A percentile compares a stretch with the other conserved stretches of the same genome.
Conservation (phyloP, 2,888 invertebrate species). For the Trichopoda pennipes region DNA sequence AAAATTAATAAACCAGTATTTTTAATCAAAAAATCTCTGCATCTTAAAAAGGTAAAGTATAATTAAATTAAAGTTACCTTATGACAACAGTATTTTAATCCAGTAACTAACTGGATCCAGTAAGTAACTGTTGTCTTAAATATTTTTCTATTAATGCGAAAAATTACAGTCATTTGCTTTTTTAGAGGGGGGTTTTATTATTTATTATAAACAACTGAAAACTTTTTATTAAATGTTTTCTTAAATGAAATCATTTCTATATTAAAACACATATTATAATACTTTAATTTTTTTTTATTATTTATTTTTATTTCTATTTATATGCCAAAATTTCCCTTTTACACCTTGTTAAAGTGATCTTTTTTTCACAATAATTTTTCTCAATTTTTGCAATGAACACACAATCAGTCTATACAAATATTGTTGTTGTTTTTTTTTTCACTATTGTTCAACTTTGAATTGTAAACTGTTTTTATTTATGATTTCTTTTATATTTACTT, state of each 20-base stretch:
- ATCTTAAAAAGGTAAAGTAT: too few relatives aligned
- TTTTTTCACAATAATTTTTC: slow-evolving; percentile 53
- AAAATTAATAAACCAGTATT: too few relatives aligned
- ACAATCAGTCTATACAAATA: slow-evolving; percentile 73
- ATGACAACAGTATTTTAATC: too few relatives aligned
- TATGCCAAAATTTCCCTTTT: slow-evolving; percentile 24
- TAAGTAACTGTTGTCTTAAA: too few relatives aligned
- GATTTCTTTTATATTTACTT: too few relatives aligned
- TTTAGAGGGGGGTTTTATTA: too few relatives aligned
- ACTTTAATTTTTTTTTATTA: background rate
- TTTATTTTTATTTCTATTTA: slow-evolving; percentile 4
- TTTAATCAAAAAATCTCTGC: too few relatives aligned
- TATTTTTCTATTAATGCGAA: background rate
- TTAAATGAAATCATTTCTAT: background rate
- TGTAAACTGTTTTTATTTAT: slow-evolving; percentile 4
- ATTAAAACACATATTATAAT: background rate
- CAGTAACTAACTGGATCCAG: too few relatives aligned
- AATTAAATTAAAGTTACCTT: too few relatives aligned
- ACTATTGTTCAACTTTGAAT: slow-evolving; percentile 11
- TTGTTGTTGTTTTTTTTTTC: slow-evolving; percentile 40
- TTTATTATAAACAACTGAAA: background rate
- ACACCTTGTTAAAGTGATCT: slow-evolving; percentile 9
- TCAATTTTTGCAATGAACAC: slow-evolving; percentile 70
- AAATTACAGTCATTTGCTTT: background rate
- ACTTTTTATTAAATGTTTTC: background rate